Evolutionary conservation across 1,140 invertebrate genomes (phyloP).

Genomic region (Lethrus apterus): DNA sequence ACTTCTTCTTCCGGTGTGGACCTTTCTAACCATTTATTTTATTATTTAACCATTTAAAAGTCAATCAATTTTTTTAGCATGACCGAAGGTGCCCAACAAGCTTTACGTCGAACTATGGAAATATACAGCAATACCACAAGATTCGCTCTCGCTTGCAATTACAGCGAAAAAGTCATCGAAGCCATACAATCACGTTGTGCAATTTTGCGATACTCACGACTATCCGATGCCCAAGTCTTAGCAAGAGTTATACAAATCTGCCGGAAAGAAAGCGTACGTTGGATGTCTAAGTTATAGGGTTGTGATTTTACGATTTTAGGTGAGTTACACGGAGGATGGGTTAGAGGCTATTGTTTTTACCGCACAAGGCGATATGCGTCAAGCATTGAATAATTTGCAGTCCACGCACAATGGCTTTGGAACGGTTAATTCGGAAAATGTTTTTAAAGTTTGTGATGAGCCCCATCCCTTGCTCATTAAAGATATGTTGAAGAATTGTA

Average conservation of each 20-base stretch:
- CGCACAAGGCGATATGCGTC: slow-evolving; percentile 97
- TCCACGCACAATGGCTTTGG: slow-evolving; percentile 94
- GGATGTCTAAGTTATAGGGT: slow-evolving; percentile 10
- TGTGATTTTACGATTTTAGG: slow-evolving; percentile 33
- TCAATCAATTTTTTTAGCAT: slow-evolving; percentile 70
- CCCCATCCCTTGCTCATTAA: slow-evolving; percentile 92
- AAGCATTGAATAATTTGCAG: slow-evolving; percentile 96
- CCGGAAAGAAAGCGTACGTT: slow-evolving; percentile 60
- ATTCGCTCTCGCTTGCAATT: slow-evolving; percentile 97
- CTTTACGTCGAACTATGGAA: slow-evolving; percentile 96
- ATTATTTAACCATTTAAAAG: too few relatives aligned
- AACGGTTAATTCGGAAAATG: slow-evolving; percentile 86
- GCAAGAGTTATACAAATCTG: slow-evolving; percentile 72
- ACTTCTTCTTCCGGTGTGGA: too few relatives aligned
- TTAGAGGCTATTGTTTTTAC: slow-evolving; percentile 96
- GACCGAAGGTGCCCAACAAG: slow-evolving; percentile 97
- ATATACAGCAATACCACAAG: slow-evolving; percentile 95
- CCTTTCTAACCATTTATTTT: too few relatives aligned
- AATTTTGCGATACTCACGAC: slow-evolving; percentile 87
- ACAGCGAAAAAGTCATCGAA: slow-evolving; percentile 98
- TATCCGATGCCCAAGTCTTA: slow-evolving; percentile 85
- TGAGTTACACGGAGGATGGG: slow-evolving; percentile 88
- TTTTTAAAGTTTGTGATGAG: slow-evolving; percentile 99
- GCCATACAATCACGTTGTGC: slow-evolving; percentile 98
- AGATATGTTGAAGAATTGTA: slow-evolving; percentile 85